A percentile compares a stretch with the other conserved stretches of the same genome.
Conservation (phyloP, 1,140 invertebrate genomes). For the Ceratina calcarata region DNA sequence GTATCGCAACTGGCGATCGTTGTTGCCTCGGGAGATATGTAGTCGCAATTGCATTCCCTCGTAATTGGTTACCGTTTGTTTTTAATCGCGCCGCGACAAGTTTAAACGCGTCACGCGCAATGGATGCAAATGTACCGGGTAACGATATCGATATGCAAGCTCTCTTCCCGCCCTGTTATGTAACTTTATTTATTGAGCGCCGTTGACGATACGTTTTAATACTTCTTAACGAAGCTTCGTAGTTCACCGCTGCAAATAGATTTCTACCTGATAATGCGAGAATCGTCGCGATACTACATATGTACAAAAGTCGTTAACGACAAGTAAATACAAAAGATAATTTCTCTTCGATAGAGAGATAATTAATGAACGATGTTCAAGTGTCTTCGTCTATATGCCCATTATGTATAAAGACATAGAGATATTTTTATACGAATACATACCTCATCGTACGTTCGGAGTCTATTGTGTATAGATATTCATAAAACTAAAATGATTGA, state of each 20-base stretch:
- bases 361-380: too few relatives aligned
- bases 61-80: conserved; percentile 34
- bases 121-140: conserved; percentile 14
- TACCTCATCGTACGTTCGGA: too few relatives aligned
- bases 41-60: conserved; percentile 34
- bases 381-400: too few relatives aligned
- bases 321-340: too few relatives aligned
- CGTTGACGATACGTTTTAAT: neutral
- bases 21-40: neutral
- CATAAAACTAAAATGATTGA: conserved; percentile 40
- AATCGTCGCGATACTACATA: conserved; percentile 12
- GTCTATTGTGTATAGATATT: too few relatives aligned
- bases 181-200: conserved; percentile 39
- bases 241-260: conserved; percentile 51
- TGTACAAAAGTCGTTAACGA: neutral
- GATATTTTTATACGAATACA: too few relatives aligned
- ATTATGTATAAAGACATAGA: too few relatives aligned
- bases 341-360: neutral
- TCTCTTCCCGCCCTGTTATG: conserved; percentile 32
- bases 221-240: conserved; percentile 29
- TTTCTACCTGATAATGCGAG: conserved; percentile 31
- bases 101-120: conserved; percentile 21
- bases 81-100: conserved; percentile 7
- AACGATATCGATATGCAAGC: conserved; percentile 32
- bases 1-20: neutral